Evolutionary conservation across 2,797 vertebrate species (phyloP), one percentile per base, ranked within the genome.

Genomic region (Gymnoscopelus braueri): DNA sequence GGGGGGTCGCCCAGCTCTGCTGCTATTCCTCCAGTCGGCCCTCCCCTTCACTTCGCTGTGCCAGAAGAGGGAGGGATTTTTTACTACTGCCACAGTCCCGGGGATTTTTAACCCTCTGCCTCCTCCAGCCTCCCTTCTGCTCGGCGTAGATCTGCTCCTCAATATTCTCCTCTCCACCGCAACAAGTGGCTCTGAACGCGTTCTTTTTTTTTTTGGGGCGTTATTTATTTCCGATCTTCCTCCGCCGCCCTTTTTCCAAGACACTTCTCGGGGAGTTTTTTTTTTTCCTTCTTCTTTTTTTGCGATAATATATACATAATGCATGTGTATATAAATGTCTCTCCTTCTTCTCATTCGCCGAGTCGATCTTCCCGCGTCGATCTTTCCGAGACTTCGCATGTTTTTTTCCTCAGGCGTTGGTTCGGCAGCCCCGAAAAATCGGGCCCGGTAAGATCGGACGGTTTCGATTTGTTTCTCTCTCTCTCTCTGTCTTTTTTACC

Each of bases 11-110:
- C 85, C 80, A 79, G 83, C 81, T 92, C 86, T 86, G 90, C 92
- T 89, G 91, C 94, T 95, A 94, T 96, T 96, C 95, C 94, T 94
- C 94, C 94, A 94, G 91, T 89, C 39, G 94, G 93, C 91, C 95
- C 94, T 93, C 95, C 95, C 94, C 92, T 94, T 94, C 84, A 91
- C 92, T 91, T 74, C 89, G 87, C 91, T 94, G 87, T 93, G 94
- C 93, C 93, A 94, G 87, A 91, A 94, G 94, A 93, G 95, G 91
- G 95, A 95, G 94, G 91, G 88, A 85, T 94, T 93, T 92, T 93
- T 93, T 91, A 90, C 92, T 89, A 91, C 94, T 93, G 90, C 84
- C 82, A 44, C 39, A 88, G 90, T 89, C 81, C 85, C 75, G 72
- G 87, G 88, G 93, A n/a, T n/a, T 93, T 94, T 94, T 95, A 95